Base-by-base conservation (phyloP, 1,140 invertebrate genomes). In the Ephestia elutella region DNA sequence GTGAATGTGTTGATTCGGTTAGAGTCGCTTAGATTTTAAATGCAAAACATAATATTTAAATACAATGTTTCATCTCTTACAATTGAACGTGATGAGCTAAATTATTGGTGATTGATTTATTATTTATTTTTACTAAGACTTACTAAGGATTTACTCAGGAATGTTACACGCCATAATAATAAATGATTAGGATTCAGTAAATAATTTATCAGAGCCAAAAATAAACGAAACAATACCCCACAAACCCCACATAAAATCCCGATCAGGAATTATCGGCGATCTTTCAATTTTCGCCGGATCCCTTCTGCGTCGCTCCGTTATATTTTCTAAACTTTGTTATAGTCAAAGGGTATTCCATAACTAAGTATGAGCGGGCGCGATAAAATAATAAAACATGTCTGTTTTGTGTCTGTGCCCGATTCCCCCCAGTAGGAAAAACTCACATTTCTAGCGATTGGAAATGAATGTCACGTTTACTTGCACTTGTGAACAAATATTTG, bases 341-440 rank as follows among this genome's bases (percentile, higher is more conserved):
- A 44, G 38, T 44, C 38, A 44, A 44, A 44, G 38, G 38, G 38
- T 44, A 44, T 44, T 44, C 38, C 38, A 17, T 54, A 54, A 66
- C 54, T 62, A 66, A 59, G 51, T 60, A 63, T 60, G 60, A 66
- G 21, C 58, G 60, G 38, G 38, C 38, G 38, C 38, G 38, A 44
- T 44, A 54, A 60, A 60, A 63, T 57, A 60, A 63, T 66, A 66
- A 60, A 66, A 66, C 49, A 55, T 32, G 65, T 62, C 58, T 64
- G 63, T 59, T 54, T 49, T 54, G 53, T 56, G 53, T 62, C 62
- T 60, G n/a, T n/a, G 60, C 54, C 28, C 65, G 57, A 63, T 63
- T n/a, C n/a, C 50, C 54, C 55, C 57, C 65, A 51, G 54, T 21
- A 32, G 65, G 51, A 48, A 32, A 15, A 50, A 55, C 15, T 30